Evolutionary conservation across 2,888 invertebrate genomes (phyloP).

Genomic region (Apotomis turbidana): DNA sequence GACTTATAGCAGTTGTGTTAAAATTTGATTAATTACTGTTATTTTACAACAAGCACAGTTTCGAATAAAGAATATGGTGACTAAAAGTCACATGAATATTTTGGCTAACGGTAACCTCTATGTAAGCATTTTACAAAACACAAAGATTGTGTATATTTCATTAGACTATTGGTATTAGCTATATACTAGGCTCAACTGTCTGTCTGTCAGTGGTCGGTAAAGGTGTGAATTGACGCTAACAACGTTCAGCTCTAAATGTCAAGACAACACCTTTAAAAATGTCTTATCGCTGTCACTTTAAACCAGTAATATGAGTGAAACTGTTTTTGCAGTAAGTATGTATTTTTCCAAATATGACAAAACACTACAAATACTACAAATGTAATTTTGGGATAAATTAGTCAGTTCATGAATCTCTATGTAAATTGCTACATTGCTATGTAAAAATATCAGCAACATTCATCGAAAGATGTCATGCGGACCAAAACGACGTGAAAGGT

Average conservation of each 20-base stretch:
- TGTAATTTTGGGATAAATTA: too few relatives aligned
- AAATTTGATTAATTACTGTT: conserved; percentile 16
- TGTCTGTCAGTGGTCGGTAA: conserved; percentile 7
- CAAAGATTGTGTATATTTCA: too few relatives aligned
- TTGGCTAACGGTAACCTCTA: too few relatives aligned
- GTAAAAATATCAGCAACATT: too few relatives aligned
- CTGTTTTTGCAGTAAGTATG: too few relatives aligned
- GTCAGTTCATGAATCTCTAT: too few relatives aligned
- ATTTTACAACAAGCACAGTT: conserved; percentile 3
- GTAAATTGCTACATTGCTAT: too few relatives aligned
- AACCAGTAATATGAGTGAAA: not conserved
- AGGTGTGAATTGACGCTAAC: conserved; percentile 26
- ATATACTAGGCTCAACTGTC: conserved; percentile 1
- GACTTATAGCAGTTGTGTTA: conserved; percentile 20
- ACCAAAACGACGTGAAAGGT: too few relatives aligned
- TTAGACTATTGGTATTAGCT: not conserved
- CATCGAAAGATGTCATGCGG: too few relatives aligned
- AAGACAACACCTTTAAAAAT: conserved; percentile 37
- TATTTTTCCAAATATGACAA: too few relatives aligned
- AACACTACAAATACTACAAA: too few relatives aligned
- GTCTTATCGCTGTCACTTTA: conserved; percentile 23
- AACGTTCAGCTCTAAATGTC: conserved; percentile 26
- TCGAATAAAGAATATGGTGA: not conserved
- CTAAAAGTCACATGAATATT: not conserved
- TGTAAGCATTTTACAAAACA: too few relatives aligned